phyloP scores from a whole-genome alignment of 2,888 invertebrate genomes.

The Selenia dentaria region DNA sequence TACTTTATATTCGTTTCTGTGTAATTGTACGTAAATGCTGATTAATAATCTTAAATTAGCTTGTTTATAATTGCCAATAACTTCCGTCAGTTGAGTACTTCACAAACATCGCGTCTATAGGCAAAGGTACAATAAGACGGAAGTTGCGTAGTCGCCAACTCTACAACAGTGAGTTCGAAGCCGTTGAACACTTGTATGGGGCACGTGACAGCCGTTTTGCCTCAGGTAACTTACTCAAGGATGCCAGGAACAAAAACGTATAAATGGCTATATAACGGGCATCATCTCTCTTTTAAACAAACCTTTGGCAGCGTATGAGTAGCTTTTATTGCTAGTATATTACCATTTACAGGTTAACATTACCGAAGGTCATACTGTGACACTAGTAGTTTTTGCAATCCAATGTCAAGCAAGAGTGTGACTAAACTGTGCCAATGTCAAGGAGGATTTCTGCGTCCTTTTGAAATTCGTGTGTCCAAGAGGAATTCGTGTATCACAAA shows the following conservation, averaged over 20 bases:
- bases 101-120: too few relatives aligned
- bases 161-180: constrained; percentile 19
- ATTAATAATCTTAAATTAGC: too few relatives aligned
- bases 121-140: constrained; percentile 12
- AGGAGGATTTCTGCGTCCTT: constrained; percentile 9
- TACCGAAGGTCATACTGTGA: constrained; percentile 7
- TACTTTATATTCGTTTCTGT: too few relatives aligned
- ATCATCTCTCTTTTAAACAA: not conserved
- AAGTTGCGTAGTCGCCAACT: constrained; percentile 23
- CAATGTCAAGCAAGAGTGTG: constrained; percentile 12
- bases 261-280: not conserved
- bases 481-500: constrained; percentile 13
- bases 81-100: too few relatives aligned
- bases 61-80: too few relatives aligned
- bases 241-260: not conserved
- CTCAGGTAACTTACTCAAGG: constrained; percentile 14
- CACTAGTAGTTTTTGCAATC: constrained; percentile 7
- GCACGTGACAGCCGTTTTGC: constrained; percentile 30
- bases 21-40: too few relatives aligned
- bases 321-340: not conserved
- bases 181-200: constrained; percentile 24
- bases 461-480: not conserved
- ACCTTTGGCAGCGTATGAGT: not conserved
- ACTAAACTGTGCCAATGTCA: constrained; percentile 9
- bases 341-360: constrained; percentile 1